phyloP scores from a whole-genome alignment of 2,888 invertebrate genomes.

The Crematogaster levior region DNA sequence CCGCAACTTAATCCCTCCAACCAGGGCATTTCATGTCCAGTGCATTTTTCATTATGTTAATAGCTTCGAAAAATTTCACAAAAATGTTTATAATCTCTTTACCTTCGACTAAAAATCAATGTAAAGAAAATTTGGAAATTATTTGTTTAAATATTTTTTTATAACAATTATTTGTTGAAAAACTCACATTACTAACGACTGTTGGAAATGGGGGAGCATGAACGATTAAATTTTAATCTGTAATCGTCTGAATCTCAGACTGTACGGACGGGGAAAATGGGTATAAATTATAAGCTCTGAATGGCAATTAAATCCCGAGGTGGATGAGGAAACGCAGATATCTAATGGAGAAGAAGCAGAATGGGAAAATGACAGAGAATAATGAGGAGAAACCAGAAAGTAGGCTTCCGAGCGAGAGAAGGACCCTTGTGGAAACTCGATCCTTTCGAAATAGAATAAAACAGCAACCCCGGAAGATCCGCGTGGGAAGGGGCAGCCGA shows the following conservation, averaged over 20 bases:
- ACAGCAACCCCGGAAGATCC: background rate
- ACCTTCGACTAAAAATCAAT: too few relatives aligned
- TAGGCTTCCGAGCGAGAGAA: too few relatives aligned
- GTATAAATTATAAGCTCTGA: background rate
- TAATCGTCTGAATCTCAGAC: background rate
- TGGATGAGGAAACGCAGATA: background rate
- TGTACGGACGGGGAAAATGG: background rate
- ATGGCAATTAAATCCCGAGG: background rate
- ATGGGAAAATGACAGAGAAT: background rate
- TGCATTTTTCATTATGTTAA: too few relatives aligned
- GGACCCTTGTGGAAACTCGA: conserved; percentile 25
- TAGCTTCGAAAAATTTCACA: too few relatives aligned
- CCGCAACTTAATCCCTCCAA: too few relatives aligned
- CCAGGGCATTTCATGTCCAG: too few relatives aligned
- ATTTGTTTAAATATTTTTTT: too few relatives aligned
- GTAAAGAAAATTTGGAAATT: too few relatives aligned
- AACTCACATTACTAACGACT: too few relatives aligned
- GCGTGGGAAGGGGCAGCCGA: conserved; percentile 1
- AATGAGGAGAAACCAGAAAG: background rate
- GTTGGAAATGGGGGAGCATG: too few relatives aligned
- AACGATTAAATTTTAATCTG: background rate
- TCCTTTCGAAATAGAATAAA: background rate
- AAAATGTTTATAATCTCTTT: too few relatives aligned
- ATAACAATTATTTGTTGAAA: too few relatives aligned
- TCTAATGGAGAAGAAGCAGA: background rate